These are phyloP conservation scores for Pipistrellus pygmaeus DNA, from an alignment of 2,797 vertebrate species.

Conservation along the genomic window DNA sequence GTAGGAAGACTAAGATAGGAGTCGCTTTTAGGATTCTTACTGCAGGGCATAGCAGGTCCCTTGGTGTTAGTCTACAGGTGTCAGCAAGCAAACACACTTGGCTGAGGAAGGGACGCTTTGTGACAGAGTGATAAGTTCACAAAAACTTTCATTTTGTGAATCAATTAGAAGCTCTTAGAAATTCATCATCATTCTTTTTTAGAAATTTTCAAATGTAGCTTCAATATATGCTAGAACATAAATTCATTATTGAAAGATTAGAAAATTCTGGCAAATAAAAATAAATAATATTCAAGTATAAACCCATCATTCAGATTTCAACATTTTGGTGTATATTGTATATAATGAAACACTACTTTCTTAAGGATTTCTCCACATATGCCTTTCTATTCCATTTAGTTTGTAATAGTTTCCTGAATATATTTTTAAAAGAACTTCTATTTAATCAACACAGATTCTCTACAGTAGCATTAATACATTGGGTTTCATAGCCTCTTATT, in stretches of 20 bases:
- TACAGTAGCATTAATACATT: background rate
- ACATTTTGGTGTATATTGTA: background rate
- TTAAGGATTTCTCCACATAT: background rate
- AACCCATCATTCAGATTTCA: conserved; percentile 15
- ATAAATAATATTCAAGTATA: conserved; percentile 25
- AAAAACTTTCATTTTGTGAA: background rate
- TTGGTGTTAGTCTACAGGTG: background rate
- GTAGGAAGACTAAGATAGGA: background rate
- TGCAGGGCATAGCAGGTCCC: background rate
- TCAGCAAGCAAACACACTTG: conserved; percentile 48
- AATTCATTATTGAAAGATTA: background rate
- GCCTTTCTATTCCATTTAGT: background rate
- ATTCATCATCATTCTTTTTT: background rate
- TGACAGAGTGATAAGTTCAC: background rate
- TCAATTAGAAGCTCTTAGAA: background rate
- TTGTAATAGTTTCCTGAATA: conserved; percentile 25
- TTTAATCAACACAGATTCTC: background rate
- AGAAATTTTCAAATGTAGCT: background rate
- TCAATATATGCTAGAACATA: conserved; percentile 25
- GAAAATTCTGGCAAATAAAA: conserved; percentile 35
- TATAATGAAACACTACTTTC: background rate
- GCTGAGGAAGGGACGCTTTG: background rate
- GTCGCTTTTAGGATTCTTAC: background rate
- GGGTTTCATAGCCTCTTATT: conserved; percentile 14
- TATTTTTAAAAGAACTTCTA: conserved; percentile 43